These are phyloP conservation scores for Aleadryas rufinucha DNA, from an alignment of 2,113 vertebrate species.

Conservation along the genomic window DNA sequence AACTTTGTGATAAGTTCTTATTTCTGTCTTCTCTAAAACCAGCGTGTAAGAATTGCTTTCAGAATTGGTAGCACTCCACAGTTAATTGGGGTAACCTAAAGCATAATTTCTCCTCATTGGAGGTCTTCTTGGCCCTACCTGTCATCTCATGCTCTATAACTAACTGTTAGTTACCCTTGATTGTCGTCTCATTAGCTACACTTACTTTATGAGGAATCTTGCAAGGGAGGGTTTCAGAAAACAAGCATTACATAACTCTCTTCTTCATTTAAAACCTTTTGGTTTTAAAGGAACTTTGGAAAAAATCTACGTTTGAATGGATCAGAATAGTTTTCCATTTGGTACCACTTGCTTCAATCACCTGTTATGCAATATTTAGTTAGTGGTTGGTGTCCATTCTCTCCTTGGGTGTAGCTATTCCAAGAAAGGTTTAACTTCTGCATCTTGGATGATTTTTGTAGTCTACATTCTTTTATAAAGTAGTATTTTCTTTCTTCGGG, in stretches of 20 bases:
- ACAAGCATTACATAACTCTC: background rate
- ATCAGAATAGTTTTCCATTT: background rate
- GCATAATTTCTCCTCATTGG: background rate
- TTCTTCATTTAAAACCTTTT: background rate
- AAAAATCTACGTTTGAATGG: background rate
- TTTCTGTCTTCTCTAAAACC: background rate
- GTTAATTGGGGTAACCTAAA: background rate
- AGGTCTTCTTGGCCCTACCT: background rate
- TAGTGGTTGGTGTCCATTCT: background rate
- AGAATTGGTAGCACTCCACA: background rate
- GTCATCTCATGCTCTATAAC: fast-evolving
- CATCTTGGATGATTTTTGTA: slow-evolving; percentile 35
- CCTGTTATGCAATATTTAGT: background rate
- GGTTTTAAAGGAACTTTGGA: background rate
- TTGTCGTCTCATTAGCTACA: background rate
- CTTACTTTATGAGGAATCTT: background rate
- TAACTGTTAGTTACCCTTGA: background rate
- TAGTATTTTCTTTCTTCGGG: slow-evolving; percentile 49
- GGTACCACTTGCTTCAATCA: background rate
- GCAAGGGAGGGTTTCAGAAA: background rate
- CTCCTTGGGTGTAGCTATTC: background rate
- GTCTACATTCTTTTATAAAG: slow-evolving; percentile 43
- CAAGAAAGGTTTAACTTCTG: slow-evolving; percentile 29
- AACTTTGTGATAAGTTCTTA: background rate
- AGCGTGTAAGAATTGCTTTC: background rate